Conservation (phyloP, 2,797 vertebrate species). For the Xenops minutus region DNA sequence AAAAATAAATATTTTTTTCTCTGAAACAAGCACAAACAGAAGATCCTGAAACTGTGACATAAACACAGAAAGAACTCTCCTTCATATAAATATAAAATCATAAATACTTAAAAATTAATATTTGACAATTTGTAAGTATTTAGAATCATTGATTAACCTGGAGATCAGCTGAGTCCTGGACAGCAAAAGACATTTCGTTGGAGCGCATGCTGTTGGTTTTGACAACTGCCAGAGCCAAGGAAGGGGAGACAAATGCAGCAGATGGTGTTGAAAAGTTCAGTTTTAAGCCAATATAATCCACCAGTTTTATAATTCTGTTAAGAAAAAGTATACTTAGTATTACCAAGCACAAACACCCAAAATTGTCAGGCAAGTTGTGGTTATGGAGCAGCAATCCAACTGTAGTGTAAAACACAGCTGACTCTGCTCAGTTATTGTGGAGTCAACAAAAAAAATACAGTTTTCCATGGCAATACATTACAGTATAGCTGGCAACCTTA, state of each 20-base stretch:
- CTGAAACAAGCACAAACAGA: background rate
- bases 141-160: constrained; percentile 76
- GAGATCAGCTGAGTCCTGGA: constrained; percentile 77
- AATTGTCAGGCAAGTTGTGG: background rate
- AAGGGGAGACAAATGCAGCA: constrained; percentile 74
- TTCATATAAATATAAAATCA: background rate
- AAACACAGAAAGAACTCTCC: background rate
- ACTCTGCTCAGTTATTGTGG: background rate
- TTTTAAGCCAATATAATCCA: constrained; percentile 85
- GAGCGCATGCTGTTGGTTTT: constrained; percentile 80
- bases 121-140: background rate
- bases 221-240: constrained; percentile 83
- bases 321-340: background rate
- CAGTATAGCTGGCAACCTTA: background rate
- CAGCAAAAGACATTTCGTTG: constrained; percentile 74
- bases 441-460: background rate
- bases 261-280: constrained; percentile 74
- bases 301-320: constrained; percentile 83
- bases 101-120: background rate
- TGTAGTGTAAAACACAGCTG: background rate
- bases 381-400: background rate
- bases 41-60: background rate
- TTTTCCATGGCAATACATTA: background rate
- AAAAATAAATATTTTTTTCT: background rate
- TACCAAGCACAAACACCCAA: background rate